Evolutionary conservation across 2,888 invertebrate genomes (phyloP).

Genomic region (Rhorus exstirpatorius): DNA sequence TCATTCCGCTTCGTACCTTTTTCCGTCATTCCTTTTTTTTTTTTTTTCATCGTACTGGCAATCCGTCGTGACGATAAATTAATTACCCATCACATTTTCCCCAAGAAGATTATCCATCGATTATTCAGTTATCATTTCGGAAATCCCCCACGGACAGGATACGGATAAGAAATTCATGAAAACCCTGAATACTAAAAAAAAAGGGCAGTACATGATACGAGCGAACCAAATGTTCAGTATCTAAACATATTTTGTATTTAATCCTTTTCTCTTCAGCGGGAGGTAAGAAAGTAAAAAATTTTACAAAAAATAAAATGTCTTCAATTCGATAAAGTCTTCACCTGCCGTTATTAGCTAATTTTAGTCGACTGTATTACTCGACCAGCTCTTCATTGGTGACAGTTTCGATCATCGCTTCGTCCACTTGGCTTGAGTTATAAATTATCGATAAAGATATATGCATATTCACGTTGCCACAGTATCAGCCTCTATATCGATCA

Average conservation of each 20-base stretch:
- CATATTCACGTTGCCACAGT: conserved; percentile 14
- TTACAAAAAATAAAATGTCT: too few relatives aligned
- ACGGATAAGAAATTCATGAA: neutral
- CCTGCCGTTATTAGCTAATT: neutral
- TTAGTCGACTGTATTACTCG: neutral
- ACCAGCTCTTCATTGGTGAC: conserved; percentile 11
- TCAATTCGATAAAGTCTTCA: neutral
- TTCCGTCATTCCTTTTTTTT: conserved; percentile 33
- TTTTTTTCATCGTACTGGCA: conserved; percentile 12
- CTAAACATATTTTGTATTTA: too few relatives aligned
- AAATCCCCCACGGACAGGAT: neutral
- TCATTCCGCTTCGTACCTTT: conserved; percentile 32
- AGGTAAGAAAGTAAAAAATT: too few relatives aligned
- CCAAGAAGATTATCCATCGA: conserved; percentile 48
- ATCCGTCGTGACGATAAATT: conserved; percentile 51
- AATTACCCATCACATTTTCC: conserved; percentile 44
- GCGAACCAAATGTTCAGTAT: too few relatives aligned
- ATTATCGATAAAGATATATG: neutral
- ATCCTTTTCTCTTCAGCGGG: too few relatives aligned
- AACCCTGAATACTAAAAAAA: neutral
- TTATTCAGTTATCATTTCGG: conserved; percentile 51
- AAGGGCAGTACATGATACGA: neutral
- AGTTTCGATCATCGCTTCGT: conserved; percentile 24
- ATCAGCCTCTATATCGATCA: neutral
- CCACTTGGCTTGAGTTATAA: conserved; percentile 15